phyloP scores from a whole-genome alignment of 2,888 invertebrate species.

The Conistra vaccinii region DNA sequence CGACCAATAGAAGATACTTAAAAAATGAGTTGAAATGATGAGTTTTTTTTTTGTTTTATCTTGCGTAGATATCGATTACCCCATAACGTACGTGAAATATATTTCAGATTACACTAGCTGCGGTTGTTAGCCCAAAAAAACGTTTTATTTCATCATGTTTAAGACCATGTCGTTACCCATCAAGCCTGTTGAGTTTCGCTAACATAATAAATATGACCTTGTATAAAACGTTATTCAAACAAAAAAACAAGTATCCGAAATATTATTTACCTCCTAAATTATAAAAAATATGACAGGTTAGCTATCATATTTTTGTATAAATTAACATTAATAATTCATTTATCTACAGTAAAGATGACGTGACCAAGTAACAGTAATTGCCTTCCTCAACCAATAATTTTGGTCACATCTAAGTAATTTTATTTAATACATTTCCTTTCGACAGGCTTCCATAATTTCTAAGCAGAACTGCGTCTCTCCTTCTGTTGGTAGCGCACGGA shows the following conservation, averaged over 20 bases:
- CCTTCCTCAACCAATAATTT: slow-evolving; percentile 10
- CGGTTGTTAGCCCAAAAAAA: background rate
- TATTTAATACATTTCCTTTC: slow-evolving; percentile 15
- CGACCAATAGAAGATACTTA: background rate
- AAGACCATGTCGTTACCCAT: background rate
- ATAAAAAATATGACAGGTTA: no score
- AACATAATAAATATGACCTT: background rate
- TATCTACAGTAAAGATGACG: background rate
- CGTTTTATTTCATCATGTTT: background rate
- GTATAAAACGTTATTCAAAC: background rate
- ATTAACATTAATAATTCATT: background rate
- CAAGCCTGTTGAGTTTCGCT: background rate
- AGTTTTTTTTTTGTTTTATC: background rate
- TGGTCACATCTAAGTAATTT: background rate
- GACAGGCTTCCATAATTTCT: slow-evolving; percentile 38
- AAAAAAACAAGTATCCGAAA: background rate
- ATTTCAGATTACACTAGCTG: background rate
- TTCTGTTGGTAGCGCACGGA: slow-evolving; percentile 40
- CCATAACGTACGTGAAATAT: background rate
- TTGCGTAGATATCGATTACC: background rate
- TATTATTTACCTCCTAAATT: background rate
- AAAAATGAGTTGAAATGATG: background rate
- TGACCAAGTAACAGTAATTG: background rate
- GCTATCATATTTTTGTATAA: background rate
- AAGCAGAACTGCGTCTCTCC: slow-evolving; percentile 37